A percentile compares a stretch with the other conserved stretches of the same genome.
These are phyloP conservation scores for Iguana delicatissima DNA, from an alignment of 2,797 vertebrate genomes.

Conservation along the genomic window DNA sequence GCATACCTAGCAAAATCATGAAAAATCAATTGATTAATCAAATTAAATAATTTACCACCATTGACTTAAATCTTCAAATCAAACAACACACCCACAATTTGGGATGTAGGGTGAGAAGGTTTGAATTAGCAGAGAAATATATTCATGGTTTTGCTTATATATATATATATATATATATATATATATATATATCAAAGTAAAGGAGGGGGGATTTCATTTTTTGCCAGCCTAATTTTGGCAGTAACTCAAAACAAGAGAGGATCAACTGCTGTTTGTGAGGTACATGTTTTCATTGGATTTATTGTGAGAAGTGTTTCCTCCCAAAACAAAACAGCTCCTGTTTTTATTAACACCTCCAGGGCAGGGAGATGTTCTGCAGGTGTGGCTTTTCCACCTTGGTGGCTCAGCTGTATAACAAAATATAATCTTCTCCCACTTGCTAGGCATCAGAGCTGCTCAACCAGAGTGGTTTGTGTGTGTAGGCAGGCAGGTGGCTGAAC, in stretches of 20 bases:
- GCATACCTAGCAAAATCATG: background rate
- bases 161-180: too few species aligned
- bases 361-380: background rate
- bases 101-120: too few species aligned
- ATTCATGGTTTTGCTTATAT: too few species aligned
- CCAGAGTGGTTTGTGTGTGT: background rate
- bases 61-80: background rate
- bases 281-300: constrained; percentile 20
- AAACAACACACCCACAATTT: background rate
- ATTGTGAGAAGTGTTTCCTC: background rate
- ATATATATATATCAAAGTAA: too few species aligned
- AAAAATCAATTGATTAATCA: background rate
- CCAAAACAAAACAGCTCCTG: background rate
- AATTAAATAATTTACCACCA: background rate
- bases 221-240: background rate
- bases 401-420: background rate
- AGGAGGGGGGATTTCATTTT: background rate
- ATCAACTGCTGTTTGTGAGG: background rate
- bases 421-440: background rate
- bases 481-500: background rate
- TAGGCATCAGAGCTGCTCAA: background rate
- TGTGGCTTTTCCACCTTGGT: constrained; percentile 8
- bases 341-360: constrained; percentile 28
- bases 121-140: too few species aligned
- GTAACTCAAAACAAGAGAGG: background rate